Base-by-base conservation (phyloP, 2,797 vertebrate genomes). In the Sebastes taczanowskii region DNA sequence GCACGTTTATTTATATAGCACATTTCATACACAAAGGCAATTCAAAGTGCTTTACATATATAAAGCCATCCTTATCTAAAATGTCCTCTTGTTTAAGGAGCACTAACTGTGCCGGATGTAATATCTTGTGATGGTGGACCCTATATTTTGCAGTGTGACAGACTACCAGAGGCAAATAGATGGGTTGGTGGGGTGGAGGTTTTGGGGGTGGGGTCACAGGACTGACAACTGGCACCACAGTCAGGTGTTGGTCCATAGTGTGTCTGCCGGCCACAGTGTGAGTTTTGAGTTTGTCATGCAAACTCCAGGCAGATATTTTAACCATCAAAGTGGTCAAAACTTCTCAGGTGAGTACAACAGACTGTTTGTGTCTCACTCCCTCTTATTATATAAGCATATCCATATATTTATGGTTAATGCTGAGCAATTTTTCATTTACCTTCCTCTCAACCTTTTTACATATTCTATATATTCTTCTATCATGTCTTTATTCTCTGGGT, bases 231-330 rank as follows among this genome's bases (percentile, higher is more conserved):
- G 87, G 70, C 78, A 86, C 80, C 80, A n/a, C 80, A 66, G 63
- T 86, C 81, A 91, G 90, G 82, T 92, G 88, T 82, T 67, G 75
- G 73, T 60, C 82, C 86, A 89, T 16, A 89, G 74, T 89, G 87
- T 83, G 77, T 86, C 82, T 83, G 77, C 5, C 7, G 65, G 64
- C 58, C 79, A 42, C 73, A 81, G 79, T 22, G 84, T 66, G 46
- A 86, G 58, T 71, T 18, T 49, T 20, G 71, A 86, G 27, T 83
- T 74, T 93, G 93, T 91, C 90, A 93, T 94, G 94, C 90, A 94
- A 92, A 92, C 90, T 84, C 77, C 92, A 85, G 89, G 91, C 84
- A 86, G 83, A 81, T 88, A 90, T 75, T 90, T 89, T 59, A 80
- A 66, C 81, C 62, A 86, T 78, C 92, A 82, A 67, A 85, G 74